Evolutionary conservation across 2,888 invertebrate species (phyloP).

Genomic region (Physocephala rufipes): DNA sequence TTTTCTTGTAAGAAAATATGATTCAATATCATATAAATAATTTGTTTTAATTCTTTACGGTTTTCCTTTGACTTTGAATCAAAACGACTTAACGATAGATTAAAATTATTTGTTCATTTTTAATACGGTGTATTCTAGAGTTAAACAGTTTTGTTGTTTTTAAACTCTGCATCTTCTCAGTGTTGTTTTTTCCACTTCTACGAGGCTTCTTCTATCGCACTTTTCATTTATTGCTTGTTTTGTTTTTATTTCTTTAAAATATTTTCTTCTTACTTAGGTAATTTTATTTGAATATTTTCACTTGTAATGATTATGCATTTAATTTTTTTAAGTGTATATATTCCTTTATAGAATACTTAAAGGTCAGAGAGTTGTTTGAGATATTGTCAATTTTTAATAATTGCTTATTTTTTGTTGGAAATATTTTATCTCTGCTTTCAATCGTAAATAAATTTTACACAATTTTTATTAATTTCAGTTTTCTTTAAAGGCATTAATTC

Average conservation of each 20-base stretch:
- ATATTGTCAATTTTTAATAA: slow-evolving; percentile 23
- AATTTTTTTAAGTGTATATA: slow-evolving; percentile 28
- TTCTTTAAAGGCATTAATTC: too few species aligned
- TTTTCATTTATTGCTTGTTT: slow-evolving; percentile 16
- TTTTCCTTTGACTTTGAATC: too few species aligned
- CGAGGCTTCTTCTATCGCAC: slow-evolving; percentile 27
- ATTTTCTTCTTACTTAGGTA: slow-evolving; percentile 32
- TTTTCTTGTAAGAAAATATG: too few species aligned
- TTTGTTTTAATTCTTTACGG: too few species aligned
- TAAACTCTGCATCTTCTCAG: neutral
- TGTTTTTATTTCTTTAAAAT: neutral
- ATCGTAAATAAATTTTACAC: neutral
- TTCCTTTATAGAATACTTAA: slow-evolving; percentile 29
- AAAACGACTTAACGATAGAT: too few species aligned
- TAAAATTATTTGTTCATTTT: neutral
- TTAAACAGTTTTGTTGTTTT: slow-evolving; percentile 15
- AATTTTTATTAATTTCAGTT: neutral
- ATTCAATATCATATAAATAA: too few species aligned
- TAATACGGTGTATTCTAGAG: neutral
- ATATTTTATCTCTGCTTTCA: slow-evolving; percentile 10
- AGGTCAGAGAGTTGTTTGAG: slow-evolving; percentile 36
- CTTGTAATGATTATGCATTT: slow-evolving; percentile 18
- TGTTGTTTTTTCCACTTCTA: neutral
- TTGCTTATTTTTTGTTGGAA: slow-evolving; percentile 40
- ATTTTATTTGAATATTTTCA: too few species aligned